phyloP scores from a whole-genome alignment of 2,797 vertebrate species.

The Onychomys arenicola region DNA sequence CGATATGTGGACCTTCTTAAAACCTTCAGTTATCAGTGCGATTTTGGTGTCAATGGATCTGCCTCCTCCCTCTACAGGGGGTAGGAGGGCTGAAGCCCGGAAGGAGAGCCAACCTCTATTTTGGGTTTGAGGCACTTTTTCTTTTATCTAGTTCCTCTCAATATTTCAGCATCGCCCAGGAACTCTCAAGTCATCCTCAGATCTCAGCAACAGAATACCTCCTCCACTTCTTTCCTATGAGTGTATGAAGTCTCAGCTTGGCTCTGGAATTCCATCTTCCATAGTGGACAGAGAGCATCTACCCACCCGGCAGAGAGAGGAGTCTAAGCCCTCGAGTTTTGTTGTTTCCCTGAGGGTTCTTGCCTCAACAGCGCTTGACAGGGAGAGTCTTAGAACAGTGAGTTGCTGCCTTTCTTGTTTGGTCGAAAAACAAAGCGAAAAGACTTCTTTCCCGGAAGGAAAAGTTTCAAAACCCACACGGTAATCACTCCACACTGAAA shows the following conservation, averaged over 20 bases:
- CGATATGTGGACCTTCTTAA: constrained; percentile 89
- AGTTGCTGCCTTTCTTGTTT: constrained; percentile 16
- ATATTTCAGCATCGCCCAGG: not conserved
- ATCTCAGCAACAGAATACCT: not conserved
- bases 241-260: constrained; percentile 37
- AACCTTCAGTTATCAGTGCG: constrained; percentile 88
- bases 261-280: not conserved
- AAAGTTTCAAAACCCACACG: constrained; percentile 65
- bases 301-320: not conserved
- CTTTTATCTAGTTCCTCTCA: not conserved
- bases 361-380: not conserved
- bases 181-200: constrained; percentile 40
- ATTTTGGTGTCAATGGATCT: constrained; percentile 86
- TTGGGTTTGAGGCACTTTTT: constrained; percentile 53
- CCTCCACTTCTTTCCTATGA: not conserved
- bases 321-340: not conserved
- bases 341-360: constrained; percentile 64
- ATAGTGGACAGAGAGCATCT: not conserved
- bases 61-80: constrained; percentile 77
- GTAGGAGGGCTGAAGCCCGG: constrained; percentile 64
- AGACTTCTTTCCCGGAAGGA: not conserved
- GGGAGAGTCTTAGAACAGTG: not conserved
- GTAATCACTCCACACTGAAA: not conserved
- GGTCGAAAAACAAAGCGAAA: constrained; percentile 60
- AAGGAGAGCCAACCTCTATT: constrained; percentile 53